A percentile compares a stretch with the other conserved stretches of the same genome.
Evolutionary conservation across 2,113 vertebrate genomes (phyloP).

Genomic region (Bettongia penicillata): DNA sequence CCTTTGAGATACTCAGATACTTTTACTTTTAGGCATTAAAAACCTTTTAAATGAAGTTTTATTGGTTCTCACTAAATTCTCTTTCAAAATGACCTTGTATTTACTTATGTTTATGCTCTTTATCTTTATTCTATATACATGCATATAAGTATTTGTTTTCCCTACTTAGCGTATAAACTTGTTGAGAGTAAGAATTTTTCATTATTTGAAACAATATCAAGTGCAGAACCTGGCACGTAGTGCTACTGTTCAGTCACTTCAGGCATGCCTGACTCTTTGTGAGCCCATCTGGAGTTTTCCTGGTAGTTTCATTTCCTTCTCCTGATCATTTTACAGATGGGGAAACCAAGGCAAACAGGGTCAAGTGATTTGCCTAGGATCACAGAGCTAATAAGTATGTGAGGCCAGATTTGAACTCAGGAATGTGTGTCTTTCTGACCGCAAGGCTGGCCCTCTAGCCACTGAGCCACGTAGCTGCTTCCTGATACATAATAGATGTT

Average conservation of each 20-base stretch:
- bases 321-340: background rate
- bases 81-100: background rate
- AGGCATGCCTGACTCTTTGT: background rate
- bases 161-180: background rate
- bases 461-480: background rate
- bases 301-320: background rate
- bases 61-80: background rate
- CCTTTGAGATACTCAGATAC: background rate
- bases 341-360: background rate
- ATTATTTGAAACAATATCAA: background rate
- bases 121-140: background rate
- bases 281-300: background rate
- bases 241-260: background rate
- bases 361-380: background rate
- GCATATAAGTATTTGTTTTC: background rate
- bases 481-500: background rate
- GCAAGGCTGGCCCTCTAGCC: background rate
- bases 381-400: background rate
- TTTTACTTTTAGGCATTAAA: background rate
- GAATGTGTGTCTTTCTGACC: background rate
- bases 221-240: background rate
- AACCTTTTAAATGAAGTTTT: background rate
- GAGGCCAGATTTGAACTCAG: background rate
- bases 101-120: background rate
- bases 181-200: background rate